A percentile compares a stretch with the other conserved stretches of the same genome.
Conservation (phyloP, 2,797 vertebrate genomes). For the Aeoliscus strigatus region DNA sequence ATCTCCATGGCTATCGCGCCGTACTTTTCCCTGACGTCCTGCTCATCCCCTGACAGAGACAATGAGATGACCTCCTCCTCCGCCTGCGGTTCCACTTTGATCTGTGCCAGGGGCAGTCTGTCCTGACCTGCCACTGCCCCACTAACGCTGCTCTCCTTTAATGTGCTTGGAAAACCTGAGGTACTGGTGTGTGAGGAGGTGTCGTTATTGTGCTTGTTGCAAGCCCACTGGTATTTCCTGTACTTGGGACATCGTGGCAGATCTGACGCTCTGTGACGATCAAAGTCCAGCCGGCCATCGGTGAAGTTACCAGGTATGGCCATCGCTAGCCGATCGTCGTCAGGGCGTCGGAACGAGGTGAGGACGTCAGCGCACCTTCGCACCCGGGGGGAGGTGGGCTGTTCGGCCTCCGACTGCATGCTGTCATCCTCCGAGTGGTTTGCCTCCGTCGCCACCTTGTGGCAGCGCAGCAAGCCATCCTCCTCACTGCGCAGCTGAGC, state of each 20-base stretch:
- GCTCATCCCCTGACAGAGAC: conserved; percentile 90
- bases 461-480: conserved; percentile 84
- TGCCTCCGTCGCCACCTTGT: conserved; percentile 79
- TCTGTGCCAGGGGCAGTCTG: conserved; percentile 73
- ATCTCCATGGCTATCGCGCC: conserved; percentile 84
- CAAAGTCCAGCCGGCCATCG: conserved; percentile 81
- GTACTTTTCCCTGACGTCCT: conserved; percentile 82
- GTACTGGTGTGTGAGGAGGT: conserved; percentile 93
- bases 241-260: conserved; percentile 93
- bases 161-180: conserved; percentile 99
- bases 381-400: conserved; percentile 76
- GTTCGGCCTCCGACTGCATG: conserved; percentile 83
- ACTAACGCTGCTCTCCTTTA: conserved; percentile 77
- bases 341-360: conserved; percentile 75
- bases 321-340: conserved; percentile 74
- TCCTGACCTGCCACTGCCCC: conserved; percentile 52
- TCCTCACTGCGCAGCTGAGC: conserved; percentile 92
- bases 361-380: conserved; percentile 74
- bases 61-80: conserved; percentile 87
- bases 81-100: conserved; percentile 90
- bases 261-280: conserved; percentile 77
- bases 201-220: conserved; percentile 96
- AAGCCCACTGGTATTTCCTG: conserved; percentile 98
- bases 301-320: conserved; percentile 76
- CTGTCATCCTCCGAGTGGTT: conserved; percentile 86